phyloP scores from a whole-genome alignment of 2,797 vertebrate species.

The Acomys russatus region DNA sequence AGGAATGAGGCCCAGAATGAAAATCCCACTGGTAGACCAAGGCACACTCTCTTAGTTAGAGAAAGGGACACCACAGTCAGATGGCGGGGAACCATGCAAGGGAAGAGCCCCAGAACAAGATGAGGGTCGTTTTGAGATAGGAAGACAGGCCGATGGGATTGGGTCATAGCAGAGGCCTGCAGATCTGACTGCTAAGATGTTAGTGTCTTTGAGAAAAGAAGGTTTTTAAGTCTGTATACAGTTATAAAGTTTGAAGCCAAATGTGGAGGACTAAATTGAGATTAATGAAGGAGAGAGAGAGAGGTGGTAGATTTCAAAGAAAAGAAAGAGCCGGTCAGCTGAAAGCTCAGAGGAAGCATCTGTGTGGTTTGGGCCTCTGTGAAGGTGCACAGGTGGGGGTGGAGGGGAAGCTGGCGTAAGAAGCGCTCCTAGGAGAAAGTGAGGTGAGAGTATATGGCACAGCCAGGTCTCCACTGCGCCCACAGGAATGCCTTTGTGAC shows the following conservation, averaged over 20 bases:
- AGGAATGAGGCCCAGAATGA: neutral
- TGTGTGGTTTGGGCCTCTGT: neutral
- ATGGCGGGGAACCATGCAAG: neutral
- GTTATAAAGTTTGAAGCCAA: slow-evolving; percentile 28
- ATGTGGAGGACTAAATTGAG: neutral
- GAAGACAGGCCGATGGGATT: neutral
- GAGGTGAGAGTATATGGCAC: neutral
- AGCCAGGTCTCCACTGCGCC: neutral
- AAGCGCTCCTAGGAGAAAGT: neutral
- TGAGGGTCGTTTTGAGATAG: neutral
- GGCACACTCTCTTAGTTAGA: neutral
- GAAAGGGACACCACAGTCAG: neutral
- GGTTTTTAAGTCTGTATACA: neutral
- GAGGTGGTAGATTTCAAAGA: neutral
- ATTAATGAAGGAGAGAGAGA: slow-evolving; percentile 25
- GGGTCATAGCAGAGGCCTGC: neutral
- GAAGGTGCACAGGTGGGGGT: neutral
- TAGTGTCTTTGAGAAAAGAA: slow-evolving; percentile 11
- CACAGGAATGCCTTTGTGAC: neutral
- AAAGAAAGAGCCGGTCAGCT: slow-evolving; percentile 10
- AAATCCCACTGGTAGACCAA: neutral
- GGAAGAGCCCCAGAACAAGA: neutral
- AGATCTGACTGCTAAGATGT: neutral
- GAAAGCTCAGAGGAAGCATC: neutral
- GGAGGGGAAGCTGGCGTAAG: neutral